These are phyloP conservation scores for Lontra canadensis DNA, from an alignment of 2,113 vertebrate genomes.

Conservation along the genomic window DNA sequence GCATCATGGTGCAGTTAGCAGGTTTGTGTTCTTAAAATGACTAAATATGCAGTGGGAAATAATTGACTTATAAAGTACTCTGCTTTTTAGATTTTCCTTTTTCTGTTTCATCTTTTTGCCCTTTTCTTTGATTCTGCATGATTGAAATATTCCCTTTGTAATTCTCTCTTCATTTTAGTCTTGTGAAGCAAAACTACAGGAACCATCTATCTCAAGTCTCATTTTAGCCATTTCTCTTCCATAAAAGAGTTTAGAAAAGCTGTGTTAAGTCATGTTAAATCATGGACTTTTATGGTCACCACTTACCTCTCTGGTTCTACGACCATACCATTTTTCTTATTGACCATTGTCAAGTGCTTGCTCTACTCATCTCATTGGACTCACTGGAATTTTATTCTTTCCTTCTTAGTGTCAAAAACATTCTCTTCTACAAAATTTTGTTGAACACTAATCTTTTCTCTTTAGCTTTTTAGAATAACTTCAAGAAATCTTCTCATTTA, in stretches of 20 bases:
- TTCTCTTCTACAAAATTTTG: neutral
- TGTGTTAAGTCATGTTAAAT: neutral
- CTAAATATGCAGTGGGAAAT: conserved; percentile 42
- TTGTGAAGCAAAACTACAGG: neutral
- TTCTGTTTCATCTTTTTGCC: neutral
- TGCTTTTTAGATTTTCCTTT: neutral
- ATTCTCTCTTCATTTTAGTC: neutral
- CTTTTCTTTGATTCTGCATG: neutral
- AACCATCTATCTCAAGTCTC: neutral
- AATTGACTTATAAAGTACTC: conserved; percentile 23
- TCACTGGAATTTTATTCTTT: neutral
- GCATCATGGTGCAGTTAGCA: conserved; percentile 43
- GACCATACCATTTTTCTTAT: neutral
- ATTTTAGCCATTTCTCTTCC: neutral
- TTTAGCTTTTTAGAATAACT: neutral
- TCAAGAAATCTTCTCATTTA: neutral
- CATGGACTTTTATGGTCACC: neutral
- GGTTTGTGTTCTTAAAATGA: conserved; percentile 54
- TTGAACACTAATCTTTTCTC: neutral
- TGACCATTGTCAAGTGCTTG: neutral
- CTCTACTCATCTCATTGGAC: neutral
- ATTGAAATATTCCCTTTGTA: neutral
- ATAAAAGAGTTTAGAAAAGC: neutral
- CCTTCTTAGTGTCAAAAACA: neutral
- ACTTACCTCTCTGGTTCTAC: neutral